Conservation (phyloP, 2,888 invertebrate species). For the Eulithis prunata region DNA sequence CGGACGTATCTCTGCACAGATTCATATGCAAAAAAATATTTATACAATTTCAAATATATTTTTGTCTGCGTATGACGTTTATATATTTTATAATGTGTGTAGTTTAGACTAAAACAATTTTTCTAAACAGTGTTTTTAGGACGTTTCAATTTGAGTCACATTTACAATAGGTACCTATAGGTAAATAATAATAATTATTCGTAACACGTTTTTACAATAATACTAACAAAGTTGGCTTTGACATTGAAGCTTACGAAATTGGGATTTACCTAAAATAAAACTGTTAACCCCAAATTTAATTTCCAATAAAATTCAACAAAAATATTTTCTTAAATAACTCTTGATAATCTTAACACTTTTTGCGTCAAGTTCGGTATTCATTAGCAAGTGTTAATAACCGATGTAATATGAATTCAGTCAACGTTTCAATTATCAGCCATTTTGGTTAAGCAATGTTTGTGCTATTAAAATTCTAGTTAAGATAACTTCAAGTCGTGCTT, state of each 20-base stretch:
- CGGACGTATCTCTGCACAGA: background rate
- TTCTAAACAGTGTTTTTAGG: no score
- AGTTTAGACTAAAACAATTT: no score
- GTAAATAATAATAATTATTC: no score
- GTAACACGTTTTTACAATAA: no score
- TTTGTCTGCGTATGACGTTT: background rate
- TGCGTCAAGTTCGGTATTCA: constrained; percentile 14
- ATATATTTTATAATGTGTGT: no score
- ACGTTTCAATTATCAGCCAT: constrained; percentile 38
- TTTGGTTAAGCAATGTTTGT: constrained; percentile 37
- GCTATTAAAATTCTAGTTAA: constrained; percentile 69
- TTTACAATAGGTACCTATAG: no score
- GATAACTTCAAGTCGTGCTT: constrained; percentile 66
- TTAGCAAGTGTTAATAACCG: constrained; percentile 30
- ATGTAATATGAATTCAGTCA: constrained; percentile 29
- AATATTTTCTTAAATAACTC: background rate
- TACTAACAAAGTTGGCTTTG: no score
- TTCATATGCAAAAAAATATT: background rate
- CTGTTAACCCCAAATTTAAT: no score
- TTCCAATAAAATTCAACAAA: background rate
- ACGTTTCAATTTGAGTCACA: no score
- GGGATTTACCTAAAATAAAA: no score
- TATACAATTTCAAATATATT: background rate
- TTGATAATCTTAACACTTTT: constrained; percentile 5
- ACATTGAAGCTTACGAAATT: no score